phyloP scores from a whole-genome alignment of 2,888 invertebrate species.

The Marasmarcha lunaedactyla region DNA sequence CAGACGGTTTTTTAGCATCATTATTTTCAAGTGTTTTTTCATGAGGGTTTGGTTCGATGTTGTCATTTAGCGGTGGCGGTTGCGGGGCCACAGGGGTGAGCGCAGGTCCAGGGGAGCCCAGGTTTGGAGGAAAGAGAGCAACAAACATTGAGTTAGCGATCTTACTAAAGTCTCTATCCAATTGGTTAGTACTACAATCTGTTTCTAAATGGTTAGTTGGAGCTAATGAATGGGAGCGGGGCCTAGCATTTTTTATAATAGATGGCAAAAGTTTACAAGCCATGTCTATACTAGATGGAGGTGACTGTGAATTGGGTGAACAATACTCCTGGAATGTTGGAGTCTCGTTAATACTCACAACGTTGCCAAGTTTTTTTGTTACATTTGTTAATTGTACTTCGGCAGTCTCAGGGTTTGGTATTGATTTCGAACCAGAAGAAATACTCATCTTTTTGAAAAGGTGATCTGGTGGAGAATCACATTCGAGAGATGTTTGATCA shows the following conservation, averaged over 20 bases:
- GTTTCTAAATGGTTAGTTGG: constrained; percentile 35
- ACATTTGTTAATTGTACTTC: constrained; percentile 16
- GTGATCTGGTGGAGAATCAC: constrained; percentile 22
- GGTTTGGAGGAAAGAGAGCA: constrained; percentile 69
- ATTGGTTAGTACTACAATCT: constrained; percentile 30
- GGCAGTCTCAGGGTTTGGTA: constrained; percentile 6
- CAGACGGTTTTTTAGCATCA: neutral
- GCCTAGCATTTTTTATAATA: constrained; percentile 44
- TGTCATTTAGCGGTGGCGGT: constrained; percentile 27
- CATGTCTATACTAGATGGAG: constrained; percentile 36
- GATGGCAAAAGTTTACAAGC: constrained; percentile 39
- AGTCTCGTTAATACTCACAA: constrained; percentile 64
- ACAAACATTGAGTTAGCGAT: constrained; percentile 71
- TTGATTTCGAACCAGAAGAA: constrained; percentile 18
- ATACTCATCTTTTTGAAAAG: constrained; percentile 40
- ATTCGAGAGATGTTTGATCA: constrained; percentile 7
- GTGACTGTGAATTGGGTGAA: constrained; percentile 36
- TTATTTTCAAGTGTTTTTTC: constrained; percentile 14
- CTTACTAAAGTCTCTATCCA: constrained; percentile 51
- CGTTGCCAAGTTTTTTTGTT: constrained; percentile 34
- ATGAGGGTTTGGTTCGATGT: constrained; percentile 15
- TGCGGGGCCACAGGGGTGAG: constrained; percentile 49
- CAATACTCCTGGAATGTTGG: constrained; percentile 64
- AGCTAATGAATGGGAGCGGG: constrained; percentile 43
- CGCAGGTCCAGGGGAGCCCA: constrained; percentile 57